These are phyloP conservation scores for Hydrotaea cyrtoneurina DNA, from an alignment of 2,888 invertebrate genomes.

Conservation along the genomic window DNA sequence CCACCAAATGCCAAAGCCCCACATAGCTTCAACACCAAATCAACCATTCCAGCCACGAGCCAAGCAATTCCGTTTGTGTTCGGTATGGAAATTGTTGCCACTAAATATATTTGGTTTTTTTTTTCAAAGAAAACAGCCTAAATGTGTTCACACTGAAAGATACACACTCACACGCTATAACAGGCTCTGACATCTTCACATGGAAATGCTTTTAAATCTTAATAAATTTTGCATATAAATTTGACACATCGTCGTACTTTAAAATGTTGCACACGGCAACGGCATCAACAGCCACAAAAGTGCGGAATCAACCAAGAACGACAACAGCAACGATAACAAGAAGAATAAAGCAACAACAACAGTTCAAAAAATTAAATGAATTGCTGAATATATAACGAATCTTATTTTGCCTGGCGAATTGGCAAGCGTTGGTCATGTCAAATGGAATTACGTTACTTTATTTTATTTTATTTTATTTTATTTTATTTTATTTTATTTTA, in stretches of 20 bases:
- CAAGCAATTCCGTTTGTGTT: not conserved
- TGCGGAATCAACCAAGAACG: not conserved
- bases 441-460: too few relatives aligned
- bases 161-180: not conserved
- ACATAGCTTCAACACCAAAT: not conserved
- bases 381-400: too few relatives aligned
- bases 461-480: too few relatives aligned
- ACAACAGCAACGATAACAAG: not conserved
- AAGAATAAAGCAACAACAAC: not conserved
- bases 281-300: not conserved
- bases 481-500: too few relatives aligned
- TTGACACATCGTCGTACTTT: constrained; percentile 28
- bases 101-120: constrained; percentile 9
- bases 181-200: constrained; percentile 44
- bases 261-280: constrained; percentile 2
- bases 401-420: too few relatives aligned
- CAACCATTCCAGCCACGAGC: not conserved
- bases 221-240: constrained; percentile 63
- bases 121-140: not conserved
- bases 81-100: constrained; percentile 3
- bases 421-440: too few relatives aligned
- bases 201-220: constrained; percentile 62
- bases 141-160: not conserved
- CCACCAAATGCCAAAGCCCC: not conserved
- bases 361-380: too few relatives aligned